phyloP scores from a whole-genome alignment of 2,797 vertebrate species.

The Carcharodon carcharias region DNA sequence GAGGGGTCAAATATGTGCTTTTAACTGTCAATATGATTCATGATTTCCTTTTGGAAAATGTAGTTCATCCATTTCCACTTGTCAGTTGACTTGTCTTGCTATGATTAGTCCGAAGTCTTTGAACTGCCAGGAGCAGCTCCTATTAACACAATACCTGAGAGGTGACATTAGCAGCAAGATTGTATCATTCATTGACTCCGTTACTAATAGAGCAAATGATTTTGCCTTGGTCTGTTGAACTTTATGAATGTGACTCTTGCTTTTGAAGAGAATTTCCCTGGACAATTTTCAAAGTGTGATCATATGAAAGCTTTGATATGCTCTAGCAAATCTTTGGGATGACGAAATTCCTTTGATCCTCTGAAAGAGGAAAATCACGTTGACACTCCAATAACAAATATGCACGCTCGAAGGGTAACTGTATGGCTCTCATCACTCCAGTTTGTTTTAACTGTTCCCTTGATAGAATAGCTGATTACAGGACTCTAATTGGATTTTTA shows the following conservation, averaged over 20 bases:
- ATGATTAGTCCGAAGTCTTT: neutral
- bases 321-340: neutral
- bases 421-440: neutral
- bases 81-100: neutral
- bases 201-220: neutral
- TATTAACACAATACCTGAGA: neutral
- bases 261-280: too few relatives aligned
- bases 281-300: neutral
- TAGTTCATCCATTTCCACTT: neutral
- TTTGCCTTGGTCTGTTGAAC: neutral
- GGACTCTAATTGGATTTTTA: neutral
- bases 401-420: neutral
- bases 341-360: neutral
- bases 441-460: neutral
- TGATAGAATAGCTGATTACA: neutral
- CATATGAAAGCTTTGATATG: neutral
- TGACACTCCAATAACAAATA: neutral
- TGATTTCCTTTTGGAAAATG: too few relatives aligned
- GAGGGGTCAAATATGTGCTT: neutral
- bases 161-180: neutral
- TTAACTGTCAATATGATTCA: neutral
- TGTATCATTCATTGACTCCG: neutral
- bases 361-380: neutral
- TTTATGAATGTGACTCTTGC: neutral
- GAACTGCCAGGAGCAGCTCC: neutral